A percentile compares a stretch with the other conserved stretches of the same genome.
These are phyloP conservation scores for Drepana falcataria DNA, from an alignment of 2,888 invertebrate species.

Conservation along the genomic window DNA sequence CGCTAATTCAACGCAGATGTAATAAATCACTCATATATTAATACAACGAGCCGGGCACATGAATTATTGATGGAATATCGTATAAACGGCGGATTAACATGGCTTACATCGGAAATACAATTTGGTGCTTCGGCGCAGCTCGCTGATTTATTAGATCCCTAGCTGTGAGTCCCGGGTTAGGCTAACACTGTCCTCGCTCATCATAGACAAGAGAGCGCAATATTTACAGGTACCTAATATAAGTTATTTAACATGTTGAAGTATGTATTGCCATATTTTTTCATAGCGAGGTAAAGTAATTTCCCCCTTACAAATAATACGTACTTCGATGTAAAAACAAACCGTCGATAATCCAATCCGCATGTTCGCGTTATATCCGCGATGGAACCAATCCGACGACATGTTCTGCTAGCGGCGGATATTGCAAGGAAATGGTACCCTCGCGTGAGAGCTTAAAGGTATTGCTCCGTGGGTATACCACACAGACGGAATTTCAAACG, in stretches of 20 bases:
- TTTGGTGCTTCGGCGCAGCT: background rate
- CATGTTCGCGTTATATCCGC: slow-evolving; percentile 1
- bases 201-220: too few relatives aligned
- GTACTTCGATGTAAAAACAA: background rate
- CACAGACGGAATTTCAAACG: background rate
- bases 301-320: too few relatives aligned
- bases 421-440: slow-evolving; percentile 29
- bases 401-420: slow-evolving; percentile 19
- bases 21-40: background rate
- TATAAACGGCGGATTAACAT: background rate
- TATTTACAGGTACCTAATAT: too few relatives aligned
- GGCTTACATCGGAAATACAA: background rate
- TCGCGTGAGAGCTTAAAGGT: background rate
- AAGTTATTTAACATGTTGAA: too few relatives aligned
- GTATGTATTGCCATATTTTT: too few relatives aligned
- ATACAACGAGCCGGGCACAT: background rate
- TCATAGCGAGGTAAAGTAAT: too few relatives aligned
- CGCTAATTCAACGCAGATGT: background rate
- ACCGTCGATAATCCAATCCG: background rate
- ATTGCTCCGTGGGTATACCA: background rate
- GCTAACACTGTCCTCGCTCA: too few relatives aligned
- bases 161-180: background rate
- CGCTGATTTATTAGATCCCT: background rate
- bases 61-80: background rate
- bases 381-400: slow-evolving; percentile 6